These are phyloP conservation scores for Piprites chloris DNA, from an alignment of 2,113 vertebrate genomes.

Conservation along the genomic window DNA sequence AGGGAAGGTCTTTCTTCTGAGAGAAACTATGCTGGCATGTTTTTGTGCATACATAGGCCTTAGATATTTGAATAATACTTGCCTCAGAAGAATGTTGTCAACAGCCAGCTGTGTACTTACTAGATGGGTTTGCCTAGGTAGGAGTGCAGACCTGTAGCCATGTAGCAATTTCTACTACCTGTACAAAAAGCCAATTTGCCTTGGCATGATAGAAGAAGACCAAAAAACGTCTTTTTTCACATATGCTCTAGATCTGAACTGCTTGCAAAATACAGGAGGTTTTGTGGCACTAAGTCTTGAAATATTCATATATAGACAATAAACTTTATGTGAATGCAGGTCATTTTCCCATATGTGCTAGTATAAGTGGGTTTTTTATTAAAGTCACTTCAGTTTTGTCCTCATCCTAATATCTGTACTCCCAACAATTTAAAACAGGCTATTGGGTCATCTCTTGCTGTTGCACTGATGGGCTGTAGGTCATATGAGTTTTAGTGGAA, in stretches of 20 bases:
- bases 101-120: constrained; percentile 10
- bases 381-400: not conserved
- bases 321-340: not conserved
- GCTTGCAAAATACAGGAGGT: not conserved
- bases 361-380: not conserved
- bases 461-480: not conserved
- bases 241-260: not conserved
- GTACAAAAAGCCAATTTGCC: not conserved
- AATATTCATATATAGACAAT: not conserved
- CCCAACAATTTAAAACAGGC: not conserved
- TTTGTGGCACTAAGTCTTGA: not conserved
- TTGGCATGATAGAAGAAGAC: not conserved
- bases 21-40: constrained; percentile 3
- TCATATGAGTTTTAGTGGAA: not conserved
- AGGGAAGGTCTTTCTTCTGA: not conserved
- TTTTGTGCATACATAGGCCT: constrained; percentile 7
- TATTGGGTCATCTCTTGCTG: not conserved
- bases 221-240: not conserved
- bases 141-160: not conserved
- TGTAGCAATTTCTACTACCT: constrained; percentile 9
- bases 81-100: not conserved
- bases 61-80: constrained; percentile 24
- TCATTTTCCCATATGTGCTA: constrained; percentile 1
- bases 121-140: constrained; percentile 14
- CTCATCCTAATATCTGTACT: not conserved